Conservation (phyloP, 2,113 vertebrate species). For the Heteronetta atricapilla region DNA sequence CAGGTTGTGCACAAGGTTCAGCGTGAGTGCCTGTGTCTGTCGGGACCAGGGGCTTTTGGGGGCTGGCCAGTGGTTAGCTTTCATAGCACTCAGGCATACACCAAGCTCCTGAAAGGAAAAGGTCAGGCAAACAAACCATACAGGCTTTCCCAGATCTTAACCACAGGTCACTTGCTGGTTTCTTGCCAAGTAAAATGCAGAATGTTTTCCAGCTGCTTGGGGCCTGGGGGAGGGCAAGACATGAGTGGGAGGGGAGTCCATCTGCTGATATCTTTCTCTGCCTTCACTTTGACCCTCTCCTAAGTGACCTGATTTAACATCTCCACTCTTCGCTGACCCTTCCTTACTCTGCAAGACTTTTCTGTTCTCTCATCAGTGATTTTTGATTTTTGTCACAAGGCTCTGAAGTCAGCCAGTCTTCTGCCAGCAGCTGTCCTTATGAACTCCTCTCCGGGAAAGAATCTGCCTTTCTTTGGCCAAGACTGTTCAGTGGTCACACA, state of each 20-base stretch:
- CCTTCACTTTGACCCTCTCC: not conserved
- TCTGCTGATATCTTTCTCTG: not conserved
- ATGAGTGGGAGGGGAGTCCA: not conserved
- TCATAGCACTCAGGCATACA: accelerated
- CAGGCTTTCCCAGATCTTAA: not conserved
- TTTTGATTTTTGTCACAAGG: not conserved
- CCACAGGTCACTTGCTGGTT: not conserved
- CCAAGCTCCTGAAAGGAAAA: not conserved
- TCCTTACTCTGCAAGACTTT: not conserved
- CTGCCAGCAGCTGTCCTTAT: not conserved
- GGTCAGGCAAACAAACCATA: not conserved
- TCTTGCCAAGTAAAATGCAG: not conserved
- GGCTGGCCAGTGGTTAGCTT: not conserved
- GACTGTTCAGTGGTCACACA: not conserved
- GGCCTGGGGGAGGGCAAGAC: not conserved
- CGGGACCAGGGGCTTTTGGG: not conserved
- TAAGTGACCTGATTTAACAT: not conserved
- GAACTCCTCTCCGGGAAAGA: not conserved
- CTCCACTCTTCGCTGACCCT: not conserved
- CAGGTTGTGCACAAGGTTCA: not conserved
- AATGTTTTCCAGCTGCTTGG: not conserved
- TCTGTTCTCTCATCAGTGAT: not conserved
- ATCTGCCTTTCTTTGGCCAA: not conserved
- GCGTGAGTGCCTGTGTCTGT: not conserved
- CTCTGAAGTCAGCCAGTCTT: not conserved